Percentiles rank a stretch among this genome's conserved stretches.
Conservation (phyloP, 2,797 vertebrate species). For the Xiphophorus birchmanni region DNA sequence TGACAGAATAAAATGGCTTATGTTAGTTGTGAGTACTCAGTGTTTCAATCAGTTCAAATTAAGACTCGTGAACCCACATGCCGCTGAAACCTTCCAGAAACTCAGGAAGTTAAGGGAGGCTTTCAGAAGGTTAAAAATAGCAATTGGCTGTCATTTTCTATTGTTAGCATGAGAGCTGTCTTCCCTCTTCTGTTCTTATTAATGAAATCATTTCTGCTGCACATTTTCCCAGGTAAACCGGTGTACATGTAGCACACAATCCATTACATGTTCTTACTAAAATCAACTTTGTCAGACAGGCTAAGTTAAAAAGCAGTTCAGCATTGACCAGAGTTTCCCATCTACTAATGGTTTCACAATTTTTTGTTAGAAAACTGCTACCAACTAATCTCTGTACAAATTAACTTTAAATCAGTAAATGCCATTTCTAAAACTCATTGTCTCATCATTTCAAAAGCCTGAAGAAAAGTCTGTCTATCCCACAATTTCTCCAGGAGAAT, state of each 20-base stretch:
- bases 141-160: not conserved
- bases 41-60: constrained; percentile 30
- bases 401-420: not conserved
- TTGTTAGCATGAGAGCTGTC: not conserved
- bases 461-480: not conserved
- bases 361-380: not conserved
- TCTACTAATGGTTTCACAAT: not conserved
- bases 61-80: constrained; percentile 2
- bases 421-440: not conserved
- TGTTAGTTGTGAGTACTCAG: constrained; percentile 12
- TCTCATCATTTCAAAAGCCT: not conserved
- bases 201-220: not conserved
- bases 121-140: constrained; percentile 18
- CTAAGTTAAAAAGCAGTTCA: not conserved
- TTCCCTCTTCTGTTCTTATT: not conserved
- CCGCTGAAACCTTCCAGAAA: constrained; percentile 4
- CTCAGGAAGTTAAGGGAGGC: constrained; percentile 2
- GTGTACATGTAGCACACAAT: not conserved
- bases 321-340: not conserved
- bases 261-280: not conserved
- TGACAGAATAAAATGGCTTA: not conserved
- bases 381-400: not conserved
- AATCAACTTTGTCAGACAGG: not conserved
- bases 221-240: not conserved
- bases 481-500: not conserved